Evolutionary conservation across 2,797 vertebrate species (phyloP), one percentile per base, ranked within the genome.

Genomic region (Echiichthys vipera): DNA sequence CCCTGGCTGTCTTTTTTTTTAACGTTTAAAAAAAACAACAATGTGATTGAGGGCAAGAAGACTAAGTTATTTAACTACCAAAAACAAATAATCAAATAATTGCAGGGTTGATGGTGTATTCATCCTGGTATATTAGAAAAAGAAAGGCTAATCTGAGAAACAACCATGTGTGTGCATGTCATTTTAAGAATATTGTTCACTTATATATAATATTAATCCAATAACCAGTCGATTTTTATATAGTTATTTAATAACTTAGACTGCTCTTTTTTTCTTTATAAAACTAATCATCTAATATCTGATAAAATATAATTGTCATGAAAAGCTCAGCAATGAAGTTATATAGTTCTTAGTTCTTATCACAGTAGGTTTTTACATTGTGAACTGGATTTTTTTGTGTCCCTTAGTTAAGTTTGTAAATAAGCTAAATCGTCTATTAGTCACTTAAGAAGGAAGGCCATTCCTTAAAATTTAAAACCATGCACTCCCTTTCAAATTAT

Each of bases 1-100:
- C 2, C 3, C 40, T 30, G 20, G 25, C 17, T 61, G 63, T 57
- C 76, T 77, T 79, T 79, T 85, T 78, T 57, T 66, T 11, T 36
- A 13, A 36, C 13, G 34, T 13, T 3, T 36, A 4, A n/a, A n/a
- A n/a, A n/a, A n/a, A n/a, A n/a, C n/a, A n/a, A n/a, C n/a, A n/a
- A 32, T 46, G 17, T 40, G 25, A 55, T 42, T 40, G 4, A 64
- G 42, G 47, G 15, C 54, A 59, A 54, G 29, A 65, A 45, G n/a
- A 49, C 2, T 7, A 7, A 54, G 45, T 55, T 69, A 54, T 65
- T 14, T 65, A 58, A 54, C 49, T 7, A 2, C 13, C 24, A 65
- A 50, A 45, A 58, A 42, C 25, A 71, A 32, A 50, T 3, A 5
- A 36, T 32, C 18, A 49, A 22, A 51, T 51, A 39, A 71, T 39